Percentiles rank a stretch among this genome's conserved stretches.
phyloP scores from a whole-genome alignment of 92 coral and sea anemone genomes.

The Siderastrea siderea region DNA sequence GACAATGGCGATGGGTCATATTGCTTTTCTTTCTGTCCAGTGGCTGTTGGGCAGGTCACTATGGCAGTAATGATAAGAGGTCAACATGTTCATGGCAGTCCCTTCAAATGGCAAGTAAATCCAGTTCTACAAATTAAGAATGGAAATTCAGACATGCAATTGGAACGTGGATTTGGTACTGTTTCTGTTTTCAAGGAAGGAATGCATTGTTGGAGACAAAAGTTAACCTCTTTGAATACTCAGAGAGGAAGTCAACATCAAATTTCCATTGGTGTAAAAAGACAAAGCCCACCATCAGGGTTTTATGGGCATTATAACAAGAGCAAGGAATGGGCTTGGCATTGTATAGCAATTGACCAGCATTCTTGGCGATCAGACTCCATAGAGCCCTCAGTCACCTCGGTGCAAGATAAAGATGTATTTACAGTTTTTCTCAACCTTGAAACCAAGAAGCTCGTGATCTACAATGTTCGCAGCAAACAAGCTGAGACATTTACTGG shows the following conservation, averaged over 20 bases:
- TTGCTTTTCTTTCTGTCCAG: slow-evolving; percentile 42
- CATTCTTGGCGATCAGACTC: background rate
- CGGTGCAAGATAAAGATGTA: background rate
- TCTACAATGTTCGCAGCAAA: slow-evolving; percentile 18
- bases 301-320: background rate
- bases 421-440: slow-evolving; percentile 21
- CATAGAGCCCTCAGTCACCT: background rate
- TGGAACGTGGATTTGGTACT: too few species aligned
- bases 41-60: slow-evolving; percentile 17
- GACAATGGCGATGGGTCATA: slow-evolving; percentile 65
- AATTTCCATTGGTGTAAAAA: slow-evolving; percentile 7
- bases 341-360: background rate
- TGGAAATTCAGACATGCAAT: background rate
- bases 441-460: background rate
- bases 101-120: slow-evolving; percentile 63
- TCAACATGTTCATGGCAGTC: slow-evolving; percentile 60
- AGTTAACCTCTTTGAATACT: background rate
- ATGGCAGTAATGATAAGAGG: slow-evolving; percentile 49
- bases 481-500: background rate
- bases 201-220: slow-evolving; percentile 22
- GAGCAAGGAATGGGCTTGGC: background rate
- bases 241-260: too few species aligned
- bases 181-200: background rate
- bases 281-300: background rate
- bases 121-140: background rate